These are phyloP conservation scores for Proisotoma minuta DNA, from an alignment of 2,888 invertebrate species.

Conservation along the genomic window DNA sequence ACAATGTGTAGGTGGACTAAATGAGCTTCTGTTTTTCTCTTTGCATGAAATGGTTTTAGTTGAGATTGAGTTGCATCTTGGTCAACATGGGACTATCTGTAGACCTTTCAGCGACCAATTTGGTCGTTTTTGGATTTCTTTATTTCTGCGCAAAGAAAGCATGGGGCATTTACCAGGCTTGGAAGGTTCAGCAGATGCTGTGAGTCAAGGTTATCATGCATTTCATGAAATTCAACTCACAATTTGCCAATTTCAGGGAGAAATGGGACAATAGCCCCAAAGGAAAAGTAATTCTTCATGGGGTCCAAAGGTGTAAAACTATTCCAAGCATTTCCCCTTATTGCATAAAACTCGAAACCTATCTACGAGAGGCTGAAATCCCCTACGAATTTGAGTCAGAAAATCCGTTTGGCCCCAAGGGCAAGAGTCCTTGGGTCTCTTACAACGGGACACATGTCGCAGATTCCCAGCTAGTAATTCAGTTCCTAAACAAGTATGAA, in stretches of 20 bases:
- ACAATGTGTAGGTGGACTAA: too few species aligned
- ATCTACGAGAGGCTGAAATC: slow-evolving; percentile 17
- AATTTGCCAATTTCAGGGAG: neutral
- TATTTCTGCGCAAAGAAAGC: neutral
- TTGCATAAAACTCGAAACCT: slow-evolving; percentile 22
- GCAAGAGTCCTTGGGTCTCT: slow-evolving; percentile 52
- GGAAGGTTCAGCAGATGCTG: neutral
- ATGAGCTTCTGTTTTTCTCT: too few species aligned
- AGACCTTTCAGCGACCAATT: neutral
- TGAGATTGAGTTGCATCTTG: too few species aligned
- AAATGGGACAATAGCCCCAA: neutral
- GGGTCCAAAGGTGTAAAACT: slow-evolving; percentile 7
- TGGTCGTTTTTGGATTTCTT: neutral
- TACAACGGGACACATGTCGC: slow-evolving; percentile 50
- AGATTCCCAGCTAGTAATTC: slow-evolving; percentile 51
- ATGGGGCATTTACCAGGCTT: neutral
- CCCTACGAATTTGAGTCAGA: slow-evolving; percentile 48
- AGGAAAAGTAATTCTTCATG: slow-evolving; percentile 22
- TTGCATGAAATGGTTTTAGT: too few species aligned
- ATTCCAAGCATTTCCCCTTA: slow-evolving; percentile 15
- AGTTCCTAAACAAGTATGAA: slow-evolving; percentile 48
- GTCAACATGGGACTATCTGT: too few species aligned
- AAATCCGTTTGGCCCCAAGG: slow-evolving; percentile 49
- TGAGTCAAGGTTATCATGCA: neutral
- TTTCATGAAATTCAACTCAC: neutral